These are phyloP conservation scores for Metallyticus violacea DNA, from an alignment of 2,888 invertebrate species.

Conservation along the genomic window DNA sequence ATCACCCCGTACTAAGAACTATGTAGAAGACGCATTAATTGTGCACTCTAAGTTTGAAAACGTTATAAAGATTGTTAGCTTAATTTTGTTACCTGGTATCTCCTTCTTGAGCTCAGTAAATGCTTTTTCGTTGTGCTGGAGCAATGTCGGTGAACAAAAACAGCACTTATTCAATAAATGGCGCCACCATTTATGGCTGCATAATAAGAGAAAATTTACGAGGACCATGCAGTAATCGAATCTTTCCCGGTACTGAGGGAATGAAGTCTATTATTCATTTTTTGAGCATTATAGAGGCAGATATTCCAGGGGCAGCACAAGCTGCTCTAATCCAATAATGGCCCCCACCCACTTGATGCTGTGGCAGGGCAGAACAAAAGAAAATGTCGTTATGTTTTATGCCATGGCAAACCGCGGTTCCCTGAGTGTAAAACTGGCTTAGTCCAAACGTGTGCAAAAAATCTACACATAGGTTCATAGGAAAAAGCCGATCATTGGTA, in stretches of 20 bases:
- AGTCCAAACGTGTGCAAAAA: neutral
- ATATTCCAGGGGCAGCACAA: neutral
- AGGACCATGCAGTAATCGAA: neutral
- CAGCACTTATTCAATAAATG: neutral
- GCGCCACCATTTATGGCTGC: neutral
- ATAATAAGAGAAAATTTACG: neutral
- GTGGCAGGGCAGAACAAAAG: no score
- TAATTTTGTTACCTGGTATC: no score
- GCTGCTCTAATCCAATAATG: neutral
- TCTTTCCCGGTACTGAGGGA: neutral
- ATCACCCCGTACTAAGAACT: no score
- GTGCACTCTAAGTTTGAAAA: no score
- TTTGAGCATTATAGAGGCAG: no score
- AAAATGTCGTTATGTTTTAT: neutral
- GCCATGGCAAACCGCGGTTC: neutral
- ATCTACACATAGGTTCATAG: no score
- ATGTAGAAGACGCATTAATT: no score
- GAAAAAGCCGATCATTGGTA: no score
- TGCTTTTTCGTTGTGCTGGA: neutral
- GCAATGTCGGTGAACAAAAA: neutral
- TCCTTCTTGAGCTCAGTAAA: no score
- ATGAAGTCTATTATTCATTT: neutral
- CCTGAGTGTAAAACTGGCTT: neutral
- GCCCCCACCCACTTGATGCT: neutral
- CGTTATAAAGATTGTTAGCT: no score